phyloP scores from a whole-genome alignment of 2,797 vertebrate species.

The Hoplostethus atlanticus region DNA sequence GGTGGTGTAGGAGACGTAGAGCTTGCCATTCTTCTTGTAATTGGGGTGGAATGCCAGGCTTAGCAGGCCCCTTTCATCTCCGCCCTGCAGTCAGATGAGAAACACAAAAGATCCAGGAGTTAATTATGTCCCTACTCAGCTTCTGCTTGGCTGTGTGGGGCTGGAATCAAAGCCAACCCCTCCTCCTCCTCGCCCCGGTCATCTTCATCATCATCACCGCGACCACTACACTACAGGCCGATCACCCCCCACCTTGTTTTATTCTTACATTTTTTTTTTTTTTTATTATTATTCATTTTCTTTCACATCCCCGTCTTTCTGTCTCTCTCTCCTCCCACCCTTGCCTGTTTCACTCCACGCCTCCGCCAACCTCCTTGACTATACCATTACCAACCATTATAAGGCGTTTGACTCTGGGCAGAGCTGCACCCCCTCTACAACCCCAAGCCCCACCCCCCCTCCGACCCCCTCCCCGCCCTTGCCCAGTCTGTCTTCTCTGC shows the following conservation, averaged over 20 bases:
- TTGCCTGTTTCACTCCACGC: conserved; percentile 77
- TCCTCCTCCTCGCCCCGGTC: conserved; percentile 44
- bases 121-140: conserved; percentile 93
- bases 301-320: conserved; percentile 85
- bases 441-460: conserved; percentile 11
- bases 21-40: conserved; percentile 99
- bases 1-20: conserved; percentile 99
- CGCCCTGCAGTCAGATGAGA: conserved; percentile 98
- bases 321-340: conserved; percentile 75
- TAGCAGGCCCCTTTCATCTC: conserved; percentile 99
- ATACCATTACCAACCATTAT: conserved; percentile 93
- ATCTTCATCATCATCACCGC: conserved; percentile 73
- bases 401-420: conserved; percentile 92
- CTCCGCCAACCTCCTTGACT: conserved; percentile 83
- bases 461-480: conserved; percentile 31
- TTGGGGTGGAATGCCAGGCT: conserved; percentile 99
- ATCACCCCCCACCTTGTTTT: conserved; percentile 53
- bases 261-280: conserved; percentile 24
- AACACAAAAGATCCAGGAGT: conserved; percentile 98
- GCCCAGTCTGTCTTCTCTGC: conserved; percentile 64
- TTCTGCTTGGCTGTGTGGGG: conserved; percentile 77
- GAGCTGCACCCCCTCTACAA: conserved; percentile 73
- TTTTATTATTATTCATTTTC: conserved; percentile 60
- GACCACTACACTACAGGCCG: conserved; percentile 60
- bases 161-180: conserved; percentile 81